A percentile compares a stretch with the other conserved stretches of the same genome.
phyloP scores from a whole-genome alignment of 2,113 vertebrate species.

The Anser cygnoides region DNA sequence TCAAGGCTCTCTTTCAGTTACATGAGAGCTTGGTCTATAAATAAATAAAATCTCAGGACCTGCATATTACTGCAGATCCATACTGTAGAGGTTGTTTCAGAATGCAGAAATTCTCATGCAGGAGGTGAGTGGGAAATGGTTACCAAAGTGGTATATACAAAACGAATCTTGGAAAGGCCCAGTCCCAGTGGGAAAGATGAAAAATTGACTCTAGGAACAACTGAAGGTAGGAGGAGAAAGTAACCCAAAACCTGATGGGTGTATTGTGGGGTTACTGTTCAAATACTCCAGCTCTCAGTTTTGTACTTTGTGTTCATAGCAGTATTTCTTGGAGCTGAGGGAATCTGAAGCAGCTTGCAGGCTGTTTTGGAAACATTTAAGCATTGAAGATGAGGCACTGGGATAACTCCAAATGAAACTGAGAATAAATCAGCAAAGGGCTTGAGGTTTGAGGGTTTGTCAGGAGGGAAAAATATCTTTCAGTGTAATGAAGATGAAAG shows the following conservation, averaged over 20 bases:
- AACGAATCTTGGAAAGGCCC: not conserved
- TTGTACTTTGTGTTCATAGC: not conserved
- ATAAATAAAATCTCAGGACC: not conserved
- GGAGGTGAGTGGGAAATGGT: not conserved
- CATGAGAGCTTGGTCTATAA: not conserved
- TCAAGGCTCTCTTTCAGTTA: not conserved
- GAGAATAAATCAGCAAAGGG: not conserved
- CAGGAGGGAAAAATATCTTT: not conserved
- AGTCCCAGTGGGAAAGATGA: not conserved
- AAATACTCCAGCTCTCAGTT: not conserved
- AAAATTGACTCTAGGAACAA: not conserved
- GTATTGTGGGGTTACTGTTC: not conserved
- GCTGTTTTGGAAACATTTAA: slow-evolving; percentile 41
- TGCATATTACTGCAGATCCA: not conserved
- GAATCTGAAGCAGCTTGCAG: slow-evolving; percentile 26
- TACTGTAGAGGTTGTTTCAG: not conserved
- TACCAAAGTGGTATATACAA: not conserved
- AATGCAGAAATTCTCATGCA: slow-evolving; percentile 16
- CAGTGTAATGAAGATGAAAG: not conserved
- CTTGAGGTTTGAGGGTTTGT: not conserved
- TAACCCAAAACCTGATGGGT: not conserved
- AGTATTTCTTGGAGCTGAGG: not conserved
- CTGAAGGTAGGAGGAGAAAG: not conserved
- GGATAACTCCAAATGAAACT: slow-evolving; percentile 12
- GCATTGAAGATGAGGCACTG: not conserved